These are phyloP conservation scores for Parasteatoda tepidariorum DNA, from an alignment of 1,140 invertebrate genomes.

Conservation along the genomic window DNA sequence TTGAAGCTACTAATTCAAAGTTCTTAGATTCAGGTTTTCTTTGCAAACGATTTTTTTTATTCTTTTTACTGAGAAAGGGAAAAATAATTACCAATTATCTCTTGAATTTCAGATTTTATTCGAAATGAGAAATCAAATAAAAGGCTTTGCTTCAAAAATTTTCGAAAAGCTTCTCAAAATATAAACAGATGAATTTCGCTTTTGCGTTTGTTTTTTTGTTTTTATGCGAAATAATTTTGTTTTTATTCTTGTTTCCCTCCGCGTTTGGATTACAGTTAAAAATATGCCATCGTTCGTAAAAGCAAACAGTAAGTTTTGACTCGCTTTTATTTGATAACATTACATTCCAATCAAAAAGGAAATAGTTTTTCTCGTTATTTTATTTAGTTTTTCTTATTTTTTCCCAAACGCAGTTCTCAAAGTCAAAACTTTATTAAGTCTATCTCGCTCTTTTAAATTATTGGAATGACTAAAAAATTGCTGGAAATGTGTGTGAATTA, in stretches of 20 bases:
- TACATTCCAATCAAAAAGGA: neutral
- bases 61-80: neutral
- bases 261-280: neutral
- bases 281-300: neutral
- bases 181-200: neutral
- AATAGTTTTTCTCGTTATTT: too few relatives aligned
- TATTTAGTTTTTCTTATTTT: too few relatives aligned
- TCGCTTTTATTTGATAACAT: neutral
- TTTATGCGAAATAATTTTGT: neutral
- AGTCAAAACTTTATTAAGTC: neutral
- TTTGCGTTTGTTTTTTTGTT: neutral
- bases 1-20: neutral
- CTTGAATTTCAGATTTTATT: neutral
- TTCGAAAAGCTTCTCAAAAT: neutral
- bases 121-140: neutral
- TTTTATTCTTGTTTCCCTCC: too few relatives aligned
- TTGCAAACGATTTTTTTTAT: neutral
- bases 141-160: neutral
- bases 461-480: neutral
- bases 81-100: neutral
- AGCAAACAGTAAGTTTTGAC: neutral
- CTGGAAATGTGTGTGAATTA: neutral
- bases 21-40: neutral
- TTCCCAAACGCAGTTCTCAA: neutral
- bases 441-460: neutral